phyloP scores from a whole-genome alignment of 2,113 vertebrate genomes.

The Mus musculus region DNA sequence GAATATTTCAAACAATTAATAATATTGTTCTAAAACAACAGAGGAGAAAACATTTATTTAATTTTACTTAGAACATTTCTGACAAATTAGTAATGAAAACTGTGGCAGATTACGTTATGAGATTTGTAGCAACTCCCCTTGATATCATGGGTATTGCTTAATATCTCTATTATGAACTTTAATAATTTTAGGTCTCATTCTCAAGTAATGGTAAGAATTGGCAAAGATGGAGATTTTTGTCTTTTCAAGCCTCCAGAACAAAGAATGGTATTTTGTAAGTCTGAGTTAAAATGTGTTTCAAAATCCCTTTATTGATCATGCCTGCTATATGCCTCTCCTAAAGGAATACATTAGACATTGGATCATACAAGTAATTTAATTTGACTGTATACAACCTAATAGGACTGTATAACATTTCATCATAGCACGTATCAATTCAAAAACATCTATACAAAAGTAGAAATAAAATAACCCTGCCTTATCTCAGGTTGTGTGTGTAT shows the following conservation, averaged over 20 bases:
- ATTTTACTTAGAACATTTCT: background rate
- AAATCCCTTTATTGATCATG: background rate
- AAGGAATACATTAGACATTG: background rate
- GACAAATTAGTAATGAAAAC: slow-evolving; percentile 11
- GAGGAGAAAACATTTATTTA: slow-evolving; percentile 35
- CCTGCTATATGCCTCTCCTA: background rate
- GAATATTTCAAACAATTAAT: slow-evolving; percentile 13
- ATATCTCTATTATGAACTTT: background rate
- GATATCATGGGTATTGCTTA: background rate
- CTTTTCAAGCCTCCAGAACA: background rate
- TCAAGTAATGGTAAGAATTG: background rate
- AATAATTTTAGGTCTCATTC: slow-evolving; percentile 20
- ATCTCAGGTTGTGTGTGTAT: background rate
- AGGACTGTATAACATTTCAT: background rate
- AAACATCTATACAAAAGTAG: background rate
- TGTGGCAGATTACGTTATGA: background rate
- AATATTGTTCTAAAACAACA: slow-evolving; percentile 26
- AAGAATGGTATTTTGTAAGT: background rate
- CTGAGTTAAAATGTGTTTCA: background rate
- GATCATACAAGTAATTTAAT: background rate
- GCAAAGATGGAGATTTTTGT: background rate
- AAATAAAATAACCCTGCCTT: background rate
- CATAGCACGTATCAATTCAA: background rate
- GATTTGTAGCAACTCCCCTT: background rate
- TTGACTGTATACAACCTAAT: background rate